Base-by-base conservation (phyloP, 2,113 vertebrate species). In the Ceyx melanurus region DNA sequence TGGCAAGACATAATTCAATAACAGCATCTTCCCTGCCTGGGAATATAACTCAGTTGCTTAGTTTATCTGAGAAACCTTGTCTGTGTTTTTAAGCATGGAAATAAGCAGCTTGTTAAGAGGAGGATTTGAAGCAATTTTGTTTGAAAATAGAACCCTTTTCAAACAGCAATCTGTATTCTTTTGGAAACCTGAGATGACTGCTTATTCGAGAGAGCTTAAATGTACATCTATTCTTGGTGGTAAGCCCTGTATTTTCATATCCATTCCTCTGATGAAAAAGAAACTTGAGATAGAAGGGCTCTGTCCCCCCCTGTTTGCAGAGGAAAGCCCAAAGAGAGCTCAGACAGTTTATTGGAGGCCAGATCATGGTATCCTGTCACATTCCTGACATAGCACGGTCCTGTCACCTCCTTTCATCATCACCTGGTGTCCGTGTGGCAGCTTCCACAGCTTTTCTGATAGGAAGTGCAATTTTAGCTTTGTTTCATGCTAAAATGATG, bases 1-100 rank as follows among this genome's bases (percentile, higher is more conserved):
- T 89, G 93, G 93, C 92, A 88, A 94, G 88, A 56, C 13, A 58
- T 66, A 83, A 77, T 91, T 93, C 86, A 90, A 25, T 60, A 95
- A 67, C 58, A 87, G 62, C 61, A 79, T 92, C 88, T 91, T 91
- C 66, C 28, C 60, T 95, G 42, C 75, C 33, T 91, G 88, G 79
- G 85, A 95, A 80, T 88, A 22, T 9, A 77, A 77, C 73, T 86
- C 64, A 18, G 19, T 85, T 76, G 37, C 46, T 82, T 65, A n/a
- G 78, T 88, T 95, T 94, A 88, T 93, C 88, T 89, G 72, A 83
- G 82, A 80, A 96, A 62, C 40, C 28, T 56, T 26, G 10, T 37
- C 46, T 60, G 67, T 64, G 31, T 50, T 94, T 85, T 88, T 72
- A 77, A 92, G 64, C 17, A 4, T 1, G 1, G 81, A 92, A 92